Base-by-base conservation (phyloP, 2,113 vertebrate genomes). In the Gavialis gangeticus region DNA sequence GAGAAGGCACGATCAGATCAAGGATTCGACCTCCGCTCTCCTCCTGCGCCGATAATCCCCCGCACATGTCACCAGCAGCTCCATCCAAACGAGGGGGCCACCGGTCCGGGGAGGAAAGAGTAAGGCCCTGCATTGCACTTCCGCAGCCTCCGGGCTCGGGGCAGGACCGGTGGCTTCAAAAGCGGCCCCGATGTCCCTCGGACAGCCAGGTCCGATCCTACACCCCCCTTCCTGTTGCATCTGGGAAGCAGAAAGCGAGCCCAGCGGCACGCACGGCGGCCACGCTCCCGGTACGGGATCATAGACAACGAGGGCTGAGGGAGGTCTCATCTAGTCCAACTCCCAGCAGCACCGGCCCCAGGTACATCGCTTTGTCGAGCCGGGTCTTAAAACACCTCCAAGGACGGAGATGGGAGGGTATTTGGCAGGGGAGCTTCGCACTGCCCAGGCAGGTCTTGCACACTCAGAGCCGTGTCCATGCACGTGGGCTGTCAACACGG, bases 201-300 rank as follows among this genome's bases (percentile, higher is more conserved):
- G 56, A 58, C 14, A 82, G 67, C 67, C 69, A 93, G 75, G 46
- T 63, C 81, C 87, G 34, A 79, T 91, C 2, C 59, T 14, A n/a
- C 5, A 34, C 15, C 84, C 78, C 34, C 3, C 10, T 27, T 57
- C 75, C 71, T 55, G 30, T 8, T 64, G 59, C 64, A 58, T 60
- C 1, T 1, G 34, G 58, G 93, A 66, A 46, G 76, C 62, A 55
- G 92, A 25, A 69, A 78, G 21, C 10, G 71, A 73, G 78, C 21
- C 1, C 0, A 1, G 19, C 1, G 2, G 60, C 21, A 60, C 30
- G 18, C 1, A 0, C 12, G 58, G 57, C 60, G 10, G 0, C 10
- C 2, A 1, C 2, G 0, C 3, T 92, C 60, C 80, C 62, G 7
- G 64, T 46, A 7, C 7, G 27, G 34, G 27, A 46, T 46, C 46